phyloP scores from a whole-genome alignment of 2,113 vertebrate genomes.

The Gopherus flavomarginatus region DNA sequence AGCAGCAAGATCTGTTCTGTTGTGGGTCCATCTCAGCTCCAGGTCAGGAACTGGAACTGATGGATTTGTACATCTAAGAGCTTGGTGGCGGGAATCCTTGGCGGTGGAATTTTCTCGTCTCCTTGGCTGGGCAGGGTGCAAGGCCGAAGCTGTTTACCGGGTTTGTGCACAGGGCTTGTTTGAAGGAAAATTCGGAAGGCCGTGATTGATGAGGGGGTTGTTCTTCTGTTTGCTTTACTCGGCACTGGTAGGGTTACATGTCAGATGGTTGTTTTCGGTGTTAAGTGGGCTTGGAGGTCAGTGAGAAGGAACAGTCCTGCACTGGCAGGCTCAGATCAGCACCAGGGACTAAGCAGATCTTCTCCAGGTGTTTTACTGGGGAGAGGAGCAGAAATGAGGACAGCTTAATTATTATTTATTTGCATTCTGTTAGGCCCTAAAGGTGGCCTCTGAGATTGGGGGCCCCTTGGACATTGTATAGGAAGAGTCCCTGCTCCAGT shows the following conservation, averaged over 20 bases:
- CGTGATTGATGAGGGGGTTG: background rate
- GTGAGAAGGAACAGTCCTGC: background rate
- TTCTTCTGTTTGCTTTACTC: background rate
- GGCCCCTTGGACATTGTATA: background rate
- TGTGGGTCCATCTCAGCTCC: background rate
- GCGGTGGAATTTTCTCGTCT: background rate
- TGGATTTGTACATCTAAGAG: background rate
- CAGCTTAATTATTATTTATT: background rate
- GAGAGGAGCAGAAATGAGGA: background rate
- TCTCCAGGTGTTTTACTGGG: rapidly evolving
- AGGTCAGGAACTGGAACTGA: background rate
- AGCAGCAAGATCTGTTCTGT: background rate
- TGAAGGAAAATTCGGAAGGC: background rate
- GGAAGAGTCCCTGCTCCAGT: background rate
- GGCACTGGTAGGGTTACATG: background rate
- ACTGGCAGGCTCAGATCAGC: background rate
- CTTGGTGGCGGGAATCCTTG: background rate
- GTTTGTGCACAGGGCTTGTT: background rate
- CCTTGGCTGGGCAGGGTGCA: background rate
- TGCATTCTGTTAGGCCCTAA: background rate
- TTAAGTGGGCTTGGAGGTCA: background rate
- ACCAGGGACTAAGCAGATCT: background rate
- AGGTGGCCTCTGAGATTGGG: background rate
- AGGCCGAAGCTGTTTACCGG: background rate
- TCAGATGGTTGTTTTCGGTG: background rate